Evolutionary conservation across 1,140 invertebrate species (phyloP).

Genomic region (Leptinotarsa undecemlineata): DNA sequence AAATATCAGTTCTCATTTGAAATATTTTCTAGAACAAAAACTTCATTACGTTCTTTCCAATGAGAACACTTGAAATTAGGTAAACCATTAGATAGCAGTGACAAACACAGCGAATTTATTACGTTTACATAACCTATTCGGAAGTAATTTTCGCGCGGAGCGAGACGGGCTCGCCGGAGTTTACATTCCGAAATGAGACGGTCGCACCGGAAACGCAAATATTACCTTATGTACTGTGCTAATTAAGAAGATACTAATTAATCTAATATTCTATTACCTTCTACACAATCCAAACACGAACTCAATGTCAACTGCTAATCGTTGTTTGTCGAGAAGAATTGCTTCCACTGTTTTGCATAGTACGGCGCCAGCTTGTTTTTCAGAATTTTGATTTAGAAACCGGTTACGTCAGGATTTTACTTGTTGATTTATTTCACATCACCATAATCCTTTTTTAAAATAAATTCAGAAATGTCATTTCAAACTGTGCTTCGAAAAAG

Average conservation of each 20-base stretch:
- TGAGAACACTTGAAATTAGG: neutral
- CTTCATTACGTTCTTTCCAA: constrained; percentile 9
- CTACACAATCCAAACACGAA: constrained; percentile 1
- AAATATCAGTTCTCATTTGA: too few species aligned
- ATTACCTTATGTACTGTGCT: constrained; percentile 46
- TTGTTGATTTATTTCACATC: neutral
- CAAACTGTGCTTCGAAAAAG: too few species aligned
- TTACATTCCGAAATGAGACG: constrained; percentile 37
- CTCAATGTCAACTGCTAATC: neutral
- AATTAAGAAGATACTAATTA: constrained; percentile 47
- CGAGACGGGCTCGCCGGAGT: constrained; percentile 20
- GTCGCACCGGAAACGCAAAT: constrained; percentile 42
- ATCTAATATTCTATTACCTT: constrained; percentile 47
- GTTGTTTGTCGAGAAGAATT: neutral
- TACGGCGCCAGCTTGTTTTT: neutral
- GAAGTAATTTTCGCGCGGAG: constrained; percentile 33
- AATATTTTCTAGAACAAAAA: neutral
- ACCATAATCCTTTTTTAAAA: neutral
- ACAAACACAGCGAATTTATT: constrained; percentile 31
- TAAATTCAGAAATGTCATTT: neutral
- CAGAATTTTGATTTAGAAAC: too few species aligned
- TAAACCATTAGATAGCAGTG: constrained; percentile 15
- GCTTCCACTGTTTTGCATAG: constrained; percentile 7
- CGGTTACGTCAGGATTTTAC: too few species aligned
- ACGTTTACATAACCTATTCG: constrained; percentile 36